Base-by-base conservation (phyloP, 2,888 invertebrate species). In the Xylota segnis region DNA sequence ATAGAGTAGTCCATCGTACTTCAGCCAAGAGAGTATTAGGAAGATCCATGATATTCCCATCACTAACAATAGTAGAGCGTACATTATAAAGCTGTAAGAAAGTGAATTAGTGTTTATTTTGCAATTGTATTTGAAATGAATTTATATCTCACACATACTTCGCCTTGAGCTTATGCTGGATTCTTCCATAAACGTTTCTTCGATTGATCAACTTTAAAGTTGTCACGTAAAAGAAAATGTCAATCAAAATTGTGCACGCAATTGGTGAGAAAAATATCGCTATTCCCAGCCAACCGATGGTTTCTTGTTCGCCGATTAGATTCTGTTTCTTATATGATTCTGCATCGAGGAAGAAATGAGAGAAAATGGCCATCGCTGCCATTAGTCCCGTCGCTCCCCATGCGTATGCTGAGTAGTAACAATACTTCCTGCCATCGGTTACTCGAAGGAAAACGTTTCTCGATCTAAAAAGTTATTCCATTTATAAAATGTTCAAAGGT, bases 371-470 rank as follows among this genome's bases (percentile, higher is more conserved):
- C 89, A 97, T 93, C 0, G 93, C 94, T 0, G 96, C 95, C 94
- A 97, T 95, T 18, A 94, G 90, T 0, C 94, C 90, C 0, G 97
- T 97, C 87, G 94, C 94, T 5, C 95, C 94, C 96, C 97, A 97
- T 0, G 96, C 96, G 88, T 96, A 97, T 47, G 94, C 94, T 0
- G 97, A 97, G 90, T 97, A 97, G 90, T 97, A 97, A 90, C 97
- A 97, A 90, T 97, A 97, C 92, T 97, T 97, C 82, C 95, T 94
- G 0, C 96, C 96, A 91, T 97, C 97, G 0, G 97, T 97, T 75
- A 97, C 96, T 74, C 97, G 93, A 4, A 97, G 92, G 89, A 97
- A 97, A 4, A 97, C 96, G 91, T 97, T 97, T 58, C 96, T 93
- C 5, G 97, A 97, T 89, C 96, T 95, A 14, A 58, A 29, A 34